Evolutionary conservation across 2,888 invertebrate species (phyloP).

Genomic region (Sarcophaga subvicina): DNA sequence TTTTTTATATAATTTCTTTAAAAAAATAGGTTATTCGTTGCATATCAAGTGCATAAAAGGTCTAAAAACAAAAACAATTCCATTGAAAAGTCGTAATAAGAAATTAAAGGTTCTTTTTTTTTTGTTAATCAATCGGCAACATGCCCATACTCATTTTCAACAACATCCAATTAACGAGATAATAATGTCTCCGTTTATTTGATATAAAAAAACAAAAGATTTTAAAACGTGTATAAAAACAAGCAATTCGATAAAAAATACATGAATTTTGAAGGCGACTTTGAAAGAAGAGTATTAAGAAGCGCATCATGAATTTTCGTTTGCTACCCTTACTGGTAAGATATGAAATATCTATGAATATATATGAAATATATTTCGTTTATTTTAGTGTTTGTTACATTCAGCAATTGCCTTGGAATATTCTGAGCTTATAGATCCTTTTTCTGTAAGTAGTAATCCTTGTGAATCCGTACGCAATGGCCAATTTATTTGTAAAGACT

Average conservation of each 20-base stretch:
- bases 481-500: conserved; percentile 75
- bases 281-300: neutral
- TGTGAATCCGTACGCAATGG: conserved; percentile 73
- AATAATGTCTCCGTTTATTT: conserved; percentile 1
- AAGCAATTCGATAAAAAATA: neutral
- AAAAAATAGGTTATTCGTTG: too few species aligned
- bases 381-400: conserved; percentile 20
- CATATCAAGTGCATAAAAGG: too few species aligned
- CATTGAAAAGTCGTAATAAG: neutral
- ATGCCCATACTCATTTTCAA: neutral
- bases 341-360: too few species aligned
- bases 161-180: conserved; percentile 47
- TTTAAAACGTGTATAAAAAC: conserved; percentile 17
- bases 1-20: too few species aligned
- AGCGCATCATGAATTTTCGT: neutral
- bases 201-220: neutral
- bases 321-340: conserved; percentile 26
- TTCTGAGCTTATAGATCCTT: conserved; percentile 59
- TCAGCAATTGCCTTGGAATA: conserved; percentile 12
- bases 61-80: too few species aligned
- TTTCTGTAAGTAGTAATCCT: conserved; percentile 72
- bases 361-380: neutral
- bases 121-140: conserved; percentile 23
- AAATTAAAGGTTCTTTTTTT: neutral
- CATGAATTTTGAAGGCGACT: conserved; percentile 8